phyloP scores from a whole-genome alignment of 2,797 vertebrate species.

The Tiaroga cobitis region DNA sequence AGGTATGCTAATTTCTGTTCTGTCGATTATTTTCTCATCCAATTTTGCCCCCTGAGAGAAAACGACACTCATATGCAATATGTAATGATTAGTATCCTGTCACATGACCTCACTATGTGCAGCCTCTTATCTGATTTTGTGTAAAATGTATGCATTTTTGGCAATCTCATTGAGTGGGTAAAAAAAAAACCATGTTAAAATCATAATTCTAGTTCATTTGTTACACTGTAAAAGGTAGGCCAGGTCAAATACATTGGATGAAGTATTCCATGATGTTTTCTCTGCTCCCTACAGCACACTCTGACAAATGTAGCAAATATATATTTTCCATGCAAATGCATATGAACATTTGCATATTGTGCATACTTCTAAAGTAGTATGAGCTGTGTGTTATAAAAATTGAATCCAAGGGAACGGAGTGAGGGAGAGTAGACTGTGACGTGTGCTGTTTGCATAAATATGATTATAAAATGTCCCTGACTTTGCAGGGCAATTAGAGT shows the following conservation, averaged over 20 bases:
- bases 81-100: neutral
- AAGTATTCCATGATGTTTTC: neutral
- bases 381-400: neutral
- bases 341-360: neutral
- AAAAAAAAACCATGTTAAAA: neutral
- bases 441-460: conserved; percentile 56
- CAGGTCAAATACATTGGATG: neutral
- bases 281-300: neutral
- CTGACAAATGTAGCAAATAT: conserved; percentile 3
- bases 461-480: conserved; percentile 70
- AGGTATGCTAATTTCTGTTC: no score
- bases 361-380: neutral
- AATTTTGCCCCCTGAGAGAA: neutral
- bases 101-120: neutral
- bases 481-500: conserved; percentile 72
- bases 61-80: neutral
- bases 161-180: neutral
- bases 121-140: neutral
- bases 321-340: neutral
- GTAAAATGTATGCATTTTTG: neutral
- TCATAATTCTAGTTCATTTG: neutral
- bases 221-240: neutral
- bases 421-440: conserved; percentile 17
- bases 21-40: neutral
- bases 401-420: neutral